Percentiles rank a stretch among this genome's conserved stretches.
phyloP scores from a whole-genome alignment of 2,888 invertebrate genomes.

The Epirrita christyi region DNA sequence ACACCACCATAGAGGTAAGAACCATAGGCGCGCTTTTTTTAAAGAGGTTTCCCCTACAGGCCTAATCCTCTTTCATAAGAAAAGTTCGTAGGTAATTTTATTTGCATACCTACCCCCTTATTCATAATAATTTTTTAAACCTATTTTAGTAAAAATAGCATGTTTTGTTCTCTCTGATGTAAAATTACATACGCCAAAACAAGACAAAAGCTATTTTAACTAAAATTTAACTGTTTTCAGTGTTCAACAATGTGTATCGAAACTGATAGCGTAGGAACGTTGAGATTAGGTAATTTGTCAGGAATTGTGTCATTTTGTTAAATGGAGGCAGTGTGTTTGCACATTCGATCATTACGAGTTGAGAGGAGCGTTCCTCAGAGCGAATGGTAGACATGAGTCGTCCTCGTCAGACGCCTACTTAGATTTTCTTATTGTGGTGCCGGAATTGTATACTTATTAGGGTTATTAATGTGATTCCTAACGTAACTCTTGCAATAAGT shows the following conservation, averaged over 20 bases:
- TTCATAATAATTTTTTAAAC: too few relatives aligned
- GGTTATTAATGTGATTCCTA: conserved; percentile 5
- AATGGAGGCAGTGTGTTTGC: conserved; percentile 75
- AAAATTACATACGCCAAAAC: not conserved
- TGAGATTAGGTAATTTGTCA: conserved; percentile 74
- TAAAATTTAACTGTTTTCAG: not conserved
- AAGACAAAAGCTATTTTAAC: too few relatives aligned
- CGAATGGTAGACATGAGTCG: conserved; percentile 65
- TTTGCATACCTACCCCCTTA: too few relatives aligned
- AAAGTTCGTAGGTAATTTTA: conserved; percentile 3
- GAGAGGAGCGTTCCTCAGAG: conserved; percentile 68
- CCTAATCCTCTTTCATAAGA: conserved; percentile 71
- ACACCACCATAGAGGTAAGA: conserved; percentile 81
- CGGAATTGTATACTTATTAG: conserved; percentile 17
- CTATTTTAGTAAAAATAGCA: too few relatives aligned
- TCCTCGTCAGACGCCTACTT: conserved; percentile 63
- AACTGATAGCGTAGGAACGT: conserved; percentile 66
- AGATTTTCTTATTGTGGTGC: conserved; percentile 30
- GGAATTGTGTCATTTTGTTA: conserved; percentile 80
- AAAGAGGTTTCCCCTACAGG: conserved; percentile 82
- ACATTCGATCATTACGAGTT: conserved; percentile 65
- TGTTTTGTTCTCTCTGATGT: too few relatives aligned
- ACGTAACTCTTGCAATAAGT: not conserved
- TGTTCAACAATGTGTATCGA: conserved; percentile 35
- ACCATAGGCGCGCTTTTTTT: conserved; percentile 80